Percentiles rank a stretch among this genome's conserved stretches.
Conservation (phyloP, 1,140 invertebrate genomes). For the Rhagoletis zephyria region DNA sequence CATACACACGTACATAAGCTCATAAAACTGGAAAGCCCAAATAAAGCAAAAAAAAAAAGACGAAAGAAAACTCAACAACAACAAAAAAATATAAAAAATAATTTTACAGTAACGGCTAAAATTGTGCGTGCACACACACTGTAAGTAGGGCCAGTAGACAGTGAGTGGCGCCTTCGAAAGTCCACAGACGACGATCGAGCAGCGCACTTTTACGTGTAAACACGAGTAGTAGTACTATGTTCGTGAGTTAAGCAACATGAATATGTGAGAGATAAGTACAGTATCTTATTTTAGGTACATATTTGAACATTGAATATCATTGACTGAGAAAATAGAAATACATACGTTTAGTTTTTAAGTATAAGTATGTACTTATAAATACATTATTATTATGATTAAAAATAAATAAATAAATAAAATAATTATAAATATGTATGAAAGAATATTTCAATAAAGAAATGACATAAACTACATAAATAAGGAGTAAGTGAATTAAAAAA, state of each 20-base stretch:
- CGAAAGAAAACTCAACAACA: not conserved
- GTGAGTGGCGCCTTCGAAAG: conserved; percentile 35
- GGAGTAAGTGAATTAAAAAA: not conserved
- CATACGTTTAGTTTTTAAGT: conserved; percentile 34
- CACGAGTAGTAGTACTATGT: not conserved
- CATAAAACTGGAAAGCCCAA: not conserved
- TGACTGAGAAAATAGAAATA: conserved; percentile 57
- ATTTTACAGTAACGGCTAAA: not conserved
- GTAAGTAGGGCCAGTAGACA: not conserved
- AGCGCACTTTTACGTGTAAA: not conserved
- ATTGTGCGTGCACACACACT: not conserved
- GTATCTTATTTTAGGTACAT: conserved; percentile 35
- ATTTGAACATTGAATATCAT: conserved; percentile 58
- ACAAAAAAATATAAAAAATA: not conserved
- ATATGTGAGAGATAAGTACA: conserved; percentile 11
- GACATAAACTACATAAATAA: conserved; percentile 53
- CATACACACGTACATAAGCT: not conserved
- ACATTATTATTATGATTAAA: conserved; percentile 59
- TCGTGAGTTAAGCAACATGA: not conserved
- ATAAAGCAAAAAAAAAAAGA: not conserved
- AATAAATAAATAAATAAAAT: conserved; percentile 58
- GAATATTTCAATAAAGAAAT: conserved; percentile 64
- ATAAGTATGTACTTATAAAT: conserved; percentile 40
- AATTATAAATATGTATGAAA: conserved; percentile 61
- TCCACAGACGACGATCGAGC: not conserved